A percentile compares a stretch with the other conserved stretches of the same genome.
phyloP scores from a whole-genome alignment of 2,113 vertebrate genomes.

The Ctenomys sociabilis region DNA sequence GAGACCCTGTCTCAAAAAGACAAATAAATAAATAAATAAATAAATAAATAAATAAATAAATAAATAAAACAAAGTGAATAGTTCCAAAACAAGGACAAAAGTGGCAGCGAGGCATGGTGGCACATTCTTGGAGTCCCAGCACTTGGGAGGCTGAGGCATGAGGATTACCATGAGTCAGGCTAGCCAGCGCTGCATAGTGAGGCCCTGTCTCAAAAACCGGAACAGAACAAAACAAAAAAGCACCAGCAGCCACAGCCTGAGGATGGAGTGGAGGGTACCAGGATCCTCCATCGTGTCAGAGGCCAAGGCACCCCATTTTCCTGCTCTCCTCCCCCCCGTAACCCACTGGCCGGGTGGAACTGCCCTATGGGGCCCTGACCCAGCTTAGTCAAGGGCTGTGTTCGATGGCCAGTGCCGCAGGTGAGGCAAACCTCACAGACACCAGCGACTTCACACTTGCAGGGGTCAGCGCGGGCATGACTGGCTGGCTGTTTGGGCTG shows the following conservation, averaged over 20 bases:
- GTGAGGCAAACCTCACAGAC: background rate
- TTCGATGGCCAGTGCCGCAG: background rate
- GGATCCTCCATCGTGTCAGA: background rate
- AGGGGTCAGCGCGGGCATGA: background rate
- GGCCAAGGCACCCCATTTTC: background rate
- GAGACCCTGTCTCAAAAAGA: too few relatives aligned
- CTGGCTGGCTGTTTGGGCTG: background rate
- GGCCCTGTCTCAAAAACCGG: background rate
- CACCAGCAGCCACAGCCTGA: background rate
- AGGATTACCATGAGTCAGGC: background rate
- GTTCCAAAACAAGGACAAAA: background rate
- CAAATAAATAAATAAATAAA: too few relatives aligned
- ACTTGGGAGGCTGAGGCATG: too few relatives aligned
- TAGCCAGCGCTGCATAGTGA: background rate
- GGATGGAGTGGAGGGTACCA: background rate
- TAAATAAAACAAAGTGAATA: constrained; percentile 44
- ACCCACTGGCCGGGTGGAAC: background rate
- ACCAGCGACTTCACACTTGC: background rate
- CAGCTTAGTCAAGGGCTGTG: background rate
- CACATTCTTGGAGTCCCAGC: too few relatives aligned
- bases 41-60: too few relatives aligned
- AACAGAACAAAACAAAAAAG: background rate
- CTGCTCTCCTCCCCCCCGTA: background rate
- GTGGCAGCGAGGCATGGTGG: background rate
- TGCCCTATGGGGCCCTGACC: background rate